These are phyloP conservation scores for Speoplatyrhinus poulsoni DNA, from an alignment of 2,113 vertebrate species.

Conservation along the genomic window DNA sequence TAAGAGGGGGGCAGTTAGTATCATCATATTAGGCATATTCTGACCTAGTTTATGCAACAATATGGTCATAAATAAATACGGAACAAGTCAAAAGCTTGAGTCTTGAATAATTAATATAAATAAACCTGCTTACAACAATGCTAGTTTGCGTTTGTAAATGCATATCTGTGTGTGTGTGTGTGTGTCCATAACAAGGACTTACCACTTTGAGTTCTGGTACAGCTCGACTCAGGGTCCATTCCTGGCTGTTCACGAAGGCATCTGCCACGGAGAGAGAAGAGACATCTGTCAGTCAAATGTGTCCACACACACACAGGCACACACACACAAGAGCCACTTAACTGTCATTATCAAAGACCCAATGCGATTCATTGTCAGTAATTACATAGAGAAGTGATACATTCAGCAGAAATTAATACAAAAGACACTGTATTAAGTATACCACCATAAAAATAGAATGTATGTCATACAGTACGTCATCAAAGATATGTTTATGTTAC, in stretches of 20 bases:
- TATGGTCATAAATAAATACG: background rate
- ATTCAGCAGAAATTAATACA: too few species aligned
- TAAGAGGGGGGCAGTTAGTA: constrained; percentile 43
- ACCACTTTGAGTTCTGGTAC: constrained; percentile 99
- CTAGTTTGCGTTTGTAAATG: too few species aligned
- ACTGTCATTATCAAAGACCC: too few species aligned
- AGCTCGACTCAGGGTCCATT: constrained; percentile 93
- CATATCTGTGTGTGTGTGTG: background rate
- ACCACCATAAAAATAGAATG: too few species aligned
- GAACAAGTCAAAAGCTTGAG: background rate
- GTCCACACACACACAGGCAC: background rate
- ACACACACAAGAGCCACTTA: background rate
- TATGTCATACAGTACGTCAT: too few species aligned
- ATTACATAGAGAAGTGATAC: too few species aligned
- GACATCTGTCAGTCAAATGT: constrained; percentile 11
- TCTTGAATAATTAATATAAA: too few species aligned
- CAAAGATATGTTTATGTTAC: too few species aligned
- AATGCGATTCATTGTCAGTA: too few species aligned
- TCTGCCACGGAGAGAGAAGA: constrained; percentile 78
- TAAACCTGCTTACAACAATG: too few species aligned
- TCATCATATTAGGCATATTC: background rate
- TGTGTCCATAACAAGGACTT: constrained; percentile 61
- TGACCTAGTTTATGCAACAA: background rate
- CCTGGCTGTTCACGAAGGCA: constrained; percentile 98
- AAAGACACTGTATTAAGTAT: too few species aligned